A percentile compares a stretch with the other conserved stretches of the same genome.
These are phyloP conservation scores for Scotopteryx bipunctaria DNA, from an alignment of 2,888 invertebrate species.

Conservation along the genomic window DNA sequence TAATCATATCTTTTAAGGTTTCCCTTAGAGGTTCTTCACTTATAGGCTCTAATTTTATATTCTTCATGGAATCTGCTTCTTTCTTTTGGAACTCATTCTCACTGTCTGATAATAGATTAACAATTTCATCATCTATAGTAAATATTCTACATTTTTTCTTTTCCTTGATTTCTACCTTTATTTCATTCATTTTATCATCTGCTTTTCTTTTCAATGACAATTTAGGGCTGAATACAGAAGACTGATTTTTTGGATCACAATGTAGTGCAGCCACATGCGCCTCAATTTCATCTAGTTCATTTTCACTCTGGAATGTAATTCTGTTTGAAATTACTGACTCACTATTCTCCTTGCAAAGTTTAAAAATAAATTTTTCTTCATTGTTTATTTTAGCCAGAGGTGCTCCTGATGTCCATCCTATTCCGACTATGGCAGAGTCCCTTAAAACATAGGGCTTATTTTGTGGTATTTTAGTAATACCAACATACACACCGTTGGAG, in stretches of 20 bases:
- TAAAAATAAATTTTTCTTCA: constrained; percentile 67
- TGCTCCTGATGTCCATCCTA: constrained; percentile 73
- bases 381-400: constrained; percentile 55
- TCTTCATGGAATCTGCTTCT: constrained; percentile 40
- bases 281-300: constrained; percentile 55
- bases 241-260: constrained; percentile 21
- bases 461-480: constrained; percentile 62
- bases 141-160: constrained; percentile 27
- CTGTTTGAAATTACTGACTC: constrained; percentile 42
- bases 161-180: constrained; percentile 42
- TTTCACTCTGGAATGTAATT: constrained; percentile 59
- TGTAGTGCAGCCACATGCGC: constrained; percentile 46
- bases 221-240: constrained; percentile 43
- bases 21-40: constrained; percentile 39
- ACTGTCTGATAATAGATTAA: constrained; percentile 60
- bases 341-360: constrained; percentile 50
- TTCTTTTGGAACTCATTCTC: constrained; percentile 47
- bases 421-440: constrained; percentile 78
- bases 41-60: constrained; percentile 51
- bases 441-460: constrained; percentile 58
- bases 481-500: constrained; percentile 84
- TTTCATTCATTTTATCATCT: constrained; percentile 28
- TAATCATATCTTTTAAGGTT: constrained; percentile 46
- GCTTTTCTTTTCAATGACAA: constrained; percentile 58
- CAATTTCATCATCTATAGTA: constrained; percentile 41